Base-by-base conservation (phyloP, 2,113 vertebrate species). In the Sitta europaea region DNA sequence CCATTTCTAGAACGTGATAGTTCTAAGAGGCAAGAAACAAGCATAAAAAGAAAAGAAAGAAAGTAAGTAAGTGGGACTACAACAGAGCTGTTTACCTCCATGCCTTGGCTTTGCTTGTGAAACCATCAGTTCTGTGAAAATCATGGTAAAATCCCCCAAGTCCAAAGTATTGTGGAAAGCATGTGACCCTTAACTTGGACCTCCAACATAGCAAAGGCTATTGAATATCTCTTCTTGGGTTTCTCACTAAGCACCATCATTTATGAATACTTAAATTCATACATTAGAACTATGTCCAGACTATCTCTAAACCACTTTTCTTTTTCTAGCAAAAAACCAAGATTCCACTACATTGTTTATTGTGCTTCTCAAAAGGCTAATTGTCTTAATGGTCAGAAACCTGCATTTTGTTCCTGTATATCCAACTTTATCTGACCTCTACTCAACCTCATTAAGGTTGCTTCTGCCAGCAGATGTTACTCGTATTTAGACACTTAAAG, bases 391-490 rank as follows among this genome's bases (percentile, higher is more conserved):
- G 67, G 68, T n/a, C 53, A 88, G 55, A 88, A 92, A 75, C 59
- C 47, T 88, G 45, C 10, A 27, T 61, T 78, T 94, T 78, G 35
- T 91, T 91, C 29, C 31, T 79, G 14, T 59, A 68, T 68, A 91
- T 55, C 31, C 81, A 85, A 57, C 57, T 94, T 91, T 79, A 96
- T 82, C 36, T 91, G 70, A 22, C 33, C 40, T 51, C 61, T 72
- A n/a, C 35, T 82, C n/a, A 94, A 55, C 53, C 80, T 86, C n/a
- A 86, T 92, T 92, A 96, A 84, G 57, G 42, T 74, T 58, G 29
- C 22, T 86, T 80, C 65, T 92, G n/a, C 27, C 57, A 92, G 61
- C 86, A 94, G 93, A 94, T 90, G 71, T 61, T 89, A 68, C 62
- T 75, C 4, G 57, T 61, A 53, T 91, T 84, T 91, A 91, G 58